Conservation (phyloP, 1,140 invertebrate genomes). For the Formica selysi region DNA sequence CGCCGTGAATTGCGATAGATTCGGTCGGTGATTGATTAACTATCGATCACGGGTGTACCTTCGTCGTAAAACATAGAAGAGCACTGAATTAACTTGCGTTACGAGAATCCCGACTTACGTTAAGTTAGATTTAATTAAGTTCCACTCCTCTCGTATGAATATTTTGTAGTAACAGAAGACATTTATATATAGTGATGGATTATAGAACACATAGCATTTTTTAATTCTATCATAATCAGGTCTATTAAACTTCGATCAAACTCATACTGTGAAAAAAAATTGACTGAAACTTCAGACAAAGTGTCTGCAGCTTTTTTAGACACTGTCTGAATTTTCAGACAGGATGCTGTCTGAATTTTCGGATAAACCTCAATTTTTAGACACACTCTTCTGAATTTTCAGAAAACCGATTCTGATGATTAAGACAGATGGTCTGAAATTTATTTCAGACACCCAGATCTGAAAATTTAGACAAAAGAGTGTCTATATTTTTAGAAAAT, state of each 20-base stretch:
- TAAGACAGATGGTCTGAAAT: no score
- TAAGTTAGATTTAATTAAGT: background rate
- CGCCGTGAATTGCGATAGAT: conserved; percentile 48
- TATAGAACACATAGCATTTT: background rate
- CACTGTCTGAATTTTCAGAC: no score
- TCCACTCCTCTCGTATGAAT: background rate
- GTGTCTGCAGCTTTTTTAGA: no score
- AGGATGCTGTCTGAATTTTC: no score
- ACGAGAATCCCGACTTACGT: background rate
- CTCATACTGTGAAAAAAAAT: background rate
- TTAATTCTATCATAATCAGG: background rate
- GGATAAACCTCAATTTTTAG: no score
- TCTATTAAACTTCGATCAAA: background rate
- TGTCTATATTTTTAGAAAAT: no score
- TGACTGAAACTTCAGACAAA: no score
- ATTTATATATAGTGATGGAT: background rate
- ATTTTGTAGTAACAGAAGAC: background rate
- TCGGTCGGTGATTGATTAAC: conserved; percentile 53
- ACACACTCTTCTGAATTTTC: no score
- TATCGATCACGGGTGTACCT: conserved; percentile 19
- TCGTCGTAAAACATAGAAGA: conserved; percentile 5
- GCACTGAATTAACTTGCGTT: background rate
- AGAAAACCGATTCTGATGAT: no score
- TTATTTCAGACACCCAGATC: no score
- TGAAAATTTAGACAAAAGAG: no score